Percentiles rank a stretch among this genome's conserved stretches.
phyloP scores from a whole-genome alignment of 1,140 invertebrate genomes.

The Micrasema longulum region DNA sequence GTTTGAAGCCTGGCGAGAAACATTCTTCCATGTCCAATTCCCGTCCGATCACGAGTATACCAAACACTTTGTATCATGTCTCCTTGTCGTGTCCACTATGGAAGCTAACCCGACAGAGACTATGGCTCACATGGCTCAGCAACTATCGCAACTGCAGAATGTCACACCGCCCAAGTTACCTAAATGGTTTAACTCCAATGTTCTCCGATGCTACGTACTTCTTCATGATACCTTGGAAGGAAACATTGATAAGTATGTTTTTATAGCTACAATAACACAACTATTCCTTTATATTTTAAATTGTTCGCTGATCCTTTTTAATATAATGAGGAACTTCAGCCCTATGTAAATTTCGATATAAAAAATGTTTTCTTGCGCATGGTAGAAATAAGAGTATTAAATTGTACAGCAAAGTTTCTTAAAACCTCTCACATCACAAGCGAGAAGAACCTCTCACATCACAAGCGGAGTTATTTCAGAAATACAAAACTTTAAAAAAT shows the following conservation, averaged over 20 bases:
- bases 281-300: too few relatives aligned
- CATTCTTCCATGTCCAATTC: conserved; percentile 89
- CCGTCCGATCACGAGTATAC: conserved; percentile 96
- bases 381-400: too few relatives aligned
- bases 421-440: too few relatives aligned
- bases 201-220: conserved; percentile 90
- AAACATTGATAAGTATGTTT: conserved; percentile 70
- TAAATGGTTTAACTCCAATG: conserved; percentile 91
- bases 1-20: conserved; percentile 96
- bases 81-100: conserved; percentile 85
- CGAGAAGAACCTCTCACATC: too few relatives aligned
- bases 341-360: too few relatives aligned
- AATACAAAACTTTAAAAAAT: too few relatives aligned
- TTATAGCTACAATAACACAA: neutral
- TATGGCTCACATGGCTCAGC: conserved; percentile 80
- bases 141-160: conserved; percentile 83
- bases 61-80: conserved; percentile 92
- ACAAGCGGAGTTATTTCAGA: too few relatives aligned
- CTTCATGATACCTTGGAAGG: conserved; percentile 85
- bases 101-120: conserved; percentile 85
- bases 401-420: too few relatives aligned
- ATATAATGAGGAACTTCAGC: too few relatives aligned
- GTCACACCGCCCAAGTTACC: conserved; percentile 80
- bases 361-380: too few relatives aligned
- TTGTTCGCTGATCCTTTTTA: too few relatives aligned